Evolutionary conservation across 2,113 vertebrate genomes (phyloP).

Genomic region (Callochromis pleurospilus): DNA sequence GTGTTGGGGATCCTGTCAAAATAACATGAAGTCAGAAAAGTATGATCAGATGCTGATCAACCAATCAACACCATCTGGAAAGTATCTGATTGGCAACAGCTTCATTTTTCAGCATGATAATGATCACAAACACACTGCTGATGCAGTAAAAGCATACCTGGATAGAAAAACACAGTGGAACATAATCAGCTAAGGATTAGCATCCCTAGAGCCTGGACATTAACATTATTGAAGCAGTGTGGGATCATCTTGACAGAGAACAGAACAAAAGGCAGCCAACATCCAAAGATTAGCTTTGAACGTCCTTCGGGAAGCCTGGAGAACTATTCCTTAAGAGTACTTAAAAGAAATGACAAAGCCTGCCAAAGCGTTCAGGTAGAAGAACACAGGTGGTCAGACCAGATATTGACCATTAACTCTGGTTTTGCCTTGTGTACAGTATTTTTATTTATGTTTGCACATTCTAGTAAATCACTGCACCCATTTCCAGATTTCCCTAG

Average conservation of each 20-base stretch:
- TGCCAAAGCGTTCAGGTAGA: neutral
- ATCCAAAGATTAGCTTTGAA: neutral
- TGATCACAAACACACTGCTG: neutral
- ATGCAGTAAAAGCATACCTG: neutral
- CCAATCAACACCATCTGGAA: neutral
- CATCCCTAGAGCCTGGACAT: neutral
- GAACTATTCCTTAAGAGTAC: neutral
- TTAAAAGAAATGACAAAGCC: neutral
- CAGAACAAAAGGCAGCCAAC: neutral
- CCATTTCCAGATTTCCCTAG: neutral
- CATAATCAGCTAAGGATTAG: neutral
- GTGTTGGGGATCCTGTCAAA: neutral
- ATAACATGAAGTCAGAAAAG: neutral
- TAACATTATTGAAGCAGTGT: neutral
- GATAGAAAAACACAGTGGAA: neutral
- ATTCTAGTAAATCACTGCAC: neutral
- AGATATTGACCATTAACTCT: neutral
- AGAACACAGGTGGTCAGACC: neutral
- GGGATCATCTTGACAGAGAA: neutral
- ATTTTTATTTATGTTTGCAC: neutral
- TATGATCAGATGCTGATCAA: neutral
- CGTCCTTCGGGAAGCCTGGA: neutral
- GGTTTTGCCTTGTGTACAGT: neutral
- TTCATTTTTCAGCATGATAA: neutral
- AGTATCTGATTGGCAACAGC: neutral